Evolutionary conservation across 1,140 invertebrate genomes (phyloP).

Genomic region (Brachionus paranguensis): DNA sequence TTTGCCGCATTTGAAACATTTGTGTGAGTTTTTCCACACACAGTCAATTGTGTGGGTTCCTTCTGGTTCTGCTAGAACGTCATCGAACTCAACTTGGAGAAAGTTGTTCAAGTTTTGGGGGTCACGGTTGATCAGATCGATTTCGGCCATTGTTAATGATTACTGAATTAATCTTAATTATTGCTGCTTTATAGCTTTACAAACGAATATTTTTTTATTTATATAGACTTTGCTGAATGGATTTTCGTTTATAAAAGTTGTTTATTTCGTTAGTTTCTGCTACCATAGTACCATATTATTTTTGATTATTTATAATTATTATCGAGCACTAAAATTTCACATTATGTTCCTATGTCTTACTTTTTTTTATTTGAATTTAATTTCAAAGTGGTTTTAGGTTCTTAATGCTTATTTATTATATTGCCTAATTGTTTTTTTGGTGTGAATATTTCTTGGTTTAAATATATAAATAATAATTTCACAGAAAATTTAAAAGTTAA

Average conservation of each 20-base stretch:
- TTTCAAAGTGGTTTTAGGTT: not conserved
- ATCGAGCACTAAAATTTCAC: not conserved
- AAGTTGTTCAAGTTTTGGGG: slow-evolving; percentile 42
- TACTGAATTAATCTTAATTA: not conserved
- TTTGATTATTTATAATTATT: not conserved
- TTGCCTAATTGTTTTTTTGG: no score
- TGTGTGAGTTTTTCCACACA: slow-evolving; percentile 66
- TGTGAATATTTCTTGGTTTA: no score
- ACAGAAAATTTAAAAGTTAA: no score
- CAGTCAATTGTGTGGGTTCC: slow-evolving; percentile 67
- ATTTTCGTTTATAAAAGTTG: not conserved
- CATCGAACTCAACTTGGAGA: slow-evolving; percentile 61
- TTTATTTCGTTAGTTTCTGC: not conserved
- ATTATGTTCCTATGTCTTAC: not conserved
- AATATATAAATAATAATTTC: no score
- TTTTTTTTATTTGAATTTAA: not conserved
- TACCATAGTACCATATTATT: not conserved
- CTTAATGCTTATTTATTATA: not conserved
- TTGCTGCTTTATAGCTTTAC: not conserved
- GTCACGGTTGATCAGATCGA: slow-evolving; percentile 41
- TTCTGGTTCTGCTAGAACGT: slow-evolving; percentile 71
- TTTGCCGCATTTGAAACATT: slow-evolving; percentile 65
- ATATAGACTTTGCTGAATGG: not conserved
- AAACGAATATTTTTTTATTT: not conserved
- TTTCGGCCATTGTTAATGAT: slow-evolving; percentile 25